phyloP scores from a whole-genome alignment of 2,888 invertebrate genomes.

The Xestia xanthographa region DNA sequence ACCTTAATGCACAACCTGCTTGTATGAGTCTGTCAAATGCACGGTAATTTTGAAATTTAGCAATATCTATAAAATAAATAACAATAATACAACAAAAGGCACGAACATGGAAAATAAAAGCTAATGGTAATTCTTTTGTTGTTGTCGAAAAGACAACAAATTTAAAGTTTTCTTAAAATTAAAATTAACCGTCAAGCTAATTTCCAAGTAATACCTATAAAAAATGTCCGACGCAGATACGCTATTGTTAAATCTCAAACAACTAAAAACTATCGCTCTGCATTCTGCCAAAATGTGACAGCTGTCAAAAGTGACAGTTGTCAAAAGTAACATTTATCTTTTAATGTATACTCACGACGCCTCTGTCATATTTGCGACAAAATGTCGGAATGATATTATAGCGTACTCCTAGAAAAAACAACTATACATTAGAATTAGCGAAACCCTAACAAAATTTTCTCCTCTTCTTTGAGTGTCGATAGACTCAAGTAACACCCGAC shows the following conservation, averaged over 20 bases:
- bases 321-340: conserved; percentile 1
- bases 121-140: not conserved
- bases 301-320: conserved; percentile 2
- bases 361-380: conserved; percentile 39
- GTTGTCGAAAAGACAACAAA: not conserved
- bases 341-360: conserved; percentile 41
- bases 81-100: not conserved
- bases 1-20: not conserved
- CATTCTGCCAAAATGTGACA: conserved; percentile 14
- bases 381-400: conserved; percentile 24
- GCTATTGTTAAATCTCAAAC: not conserved
- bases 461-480: too few species aligned
- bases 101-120: not conserved
- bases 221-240: conserved; percentile 59
- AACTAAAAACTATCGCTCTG: conserved; percentile 33
- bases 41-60: not conserved
- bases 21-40: not conserved
- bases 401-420: conserved; percentile 28
- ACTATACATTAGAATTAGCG: conserved; percentile 14
- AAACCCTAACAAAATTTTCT: not conserved
- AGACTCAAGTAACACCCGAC: too few species aligned
- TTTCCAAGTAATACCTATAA: not conserved
- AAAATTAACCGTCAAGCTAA: not conserved
- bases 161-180: not conserved
- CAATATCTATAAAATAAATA: conserved; percentile 32